These are phyloP conservation scores for Megaptera novaeangliae DNA, from an alignment of 2,113 vertebrate species.

Conservation along the genomic window DNA sequence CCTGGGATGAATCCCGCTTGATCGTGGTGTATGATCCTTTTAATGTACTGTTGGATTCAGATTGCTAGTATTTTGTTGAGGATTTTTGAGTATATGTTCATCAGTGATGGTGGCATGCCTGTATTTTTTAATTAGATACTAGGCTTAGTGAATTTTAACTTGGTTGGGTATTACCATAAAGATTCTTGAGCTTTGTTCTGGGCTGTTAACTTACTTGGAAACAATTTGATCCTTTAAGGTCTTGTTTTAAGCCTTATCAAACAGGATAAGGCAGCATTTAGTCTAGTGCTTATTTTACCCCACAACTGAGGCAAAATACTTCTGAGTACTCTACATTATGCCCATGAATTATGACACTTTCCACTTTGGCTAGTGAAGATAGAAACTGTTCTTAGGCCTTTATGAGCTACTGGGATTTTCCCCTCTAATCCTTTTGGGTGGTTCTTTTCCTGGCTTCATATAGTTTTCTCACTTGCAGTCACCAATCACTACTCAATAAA, in stretches of 20 bases:
- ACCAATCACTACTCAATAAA: neutral
- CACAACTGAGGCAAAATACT: neutral
- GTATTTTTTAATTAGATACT: neutral
- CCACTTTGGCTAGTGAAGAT: neutral
- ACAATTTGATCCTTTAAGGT: neutral
- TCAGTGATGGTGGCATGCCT: neutral
- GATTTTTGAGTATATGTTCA: too few species aligned
- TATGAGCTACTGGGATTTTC: neutral
- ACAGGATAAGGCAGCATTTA: neutral
- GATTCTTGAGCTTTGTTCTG: neutral
- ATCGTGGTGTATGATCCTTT: too few species aligned
- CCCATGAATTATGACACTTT: neutral
- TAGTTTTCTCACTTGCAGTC: neutral
- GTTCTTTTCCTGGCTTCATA: neutral
- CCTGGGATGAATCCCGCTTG: too few species aligned
- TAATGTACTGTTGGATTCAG: too few species aligned
- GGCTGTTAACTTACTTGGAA: neutral
- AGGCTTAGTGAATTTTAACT: neutral
- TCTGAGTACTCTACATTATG: neutral
- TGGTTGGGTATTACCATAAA: neutral
- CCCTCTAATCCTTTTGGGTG: neutral
- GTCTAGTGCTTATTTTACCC: neutral
- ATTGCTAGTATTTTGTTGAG: too few species aligned
- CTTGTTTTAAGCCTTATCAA: neutral
- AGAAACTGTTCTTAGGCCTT: neutral